phyloP scores from a whole-genome alignment of 2,113 vertebrate species.

The Mugil cephalus region DNA sequence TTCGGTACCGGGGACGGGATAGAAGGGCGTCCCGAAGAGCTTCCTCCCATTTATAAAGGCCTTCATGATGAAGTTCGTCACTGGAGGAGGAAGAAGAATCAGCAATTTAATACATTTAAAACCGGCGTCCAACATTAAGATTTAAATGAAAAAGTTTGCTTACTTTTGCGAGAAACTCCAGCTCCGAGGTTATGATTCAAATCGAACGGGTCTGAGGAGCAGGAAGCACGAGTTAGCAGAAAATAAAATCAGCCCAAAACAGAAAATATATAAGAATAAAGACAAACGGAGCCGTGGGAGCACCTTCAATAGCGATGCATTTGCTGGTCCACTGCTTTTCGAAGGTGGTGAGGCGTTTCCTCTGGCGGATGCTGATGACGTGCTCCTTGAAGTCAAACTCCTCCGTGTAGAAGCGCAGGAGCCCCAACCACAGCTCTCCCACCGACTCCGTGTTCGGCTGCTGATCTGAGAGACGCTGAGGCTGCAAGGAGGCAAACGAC shows the following conservation, averaged over 20 bases:
- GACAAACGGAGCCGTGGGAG: background rate
- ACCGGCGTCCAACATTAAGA: background rate
- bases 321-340: slow-evolving; percentile 99
- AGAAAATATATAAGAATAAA: no score
- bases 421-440: slow-evolving; percentile 95
- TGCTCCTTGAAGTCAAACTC: slow-evolving; percentile 99
- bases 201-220: slow-evolving; percentile 94
- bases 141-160: slow-evolving; percentile 39
- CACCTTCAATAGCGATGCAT: slow-evolving; percentile 98
- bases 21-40: slow-evolving; percentile 95
- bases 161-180: slow-evolving; percentile 99
- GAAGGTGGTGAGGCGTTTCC: slow-evolving; percentile 95
- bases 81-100: slow-evolving; percentile 75
- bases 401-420: slow-evolving; percentile 97
- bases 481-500: slow-evolving; percentile 75
- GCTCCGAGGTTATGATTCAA: slow-evolving; percentile 99
- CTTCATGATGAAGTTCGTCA: slow-evolving; percentile 99
- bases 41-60: slow-evolving; percentile 98
- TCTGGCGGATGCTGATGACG: slow-evolving; percentile 97
- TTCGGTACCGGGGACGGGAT: slow-evolving; percentile 91
- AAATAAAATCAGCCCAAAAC: no score
- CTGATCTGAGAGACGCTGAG: slow-evolving; percentile 86
- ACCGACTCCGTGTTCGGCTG: slow-evolving; percentile 92
- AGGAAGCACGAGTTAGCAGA: background rate
- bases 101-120: background rate